Evolutionary conservation across 2,113 vertebrate species (phyloP).

Genomic region (Eolophus roseicapilla): DNA sequence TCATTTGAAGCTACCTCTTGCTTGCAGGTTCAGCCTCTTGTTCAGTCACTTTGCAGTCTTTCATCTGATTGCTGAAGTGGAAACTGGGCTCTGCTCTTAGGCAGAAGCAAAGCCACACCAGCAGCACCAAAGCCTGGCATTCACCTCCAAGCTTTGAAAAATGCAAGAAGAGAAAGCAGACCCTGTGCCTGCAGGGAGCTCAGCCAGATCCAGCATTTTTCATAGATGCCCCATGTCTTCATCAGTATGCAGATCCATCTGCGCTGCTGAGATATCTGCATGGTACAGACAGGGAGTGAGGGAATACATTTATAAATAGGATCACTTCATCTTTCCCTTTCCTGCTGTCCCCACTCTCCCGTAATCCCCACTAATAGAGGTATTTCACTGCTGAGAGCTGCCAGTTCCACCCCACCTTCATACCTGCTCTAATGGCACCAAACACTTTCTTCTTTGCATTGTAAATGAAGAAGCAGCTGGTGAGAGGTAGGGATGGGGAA

Average conservation of each 20-base stretch:
- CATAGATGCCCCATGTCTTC: slow-evolving; percentile 43
- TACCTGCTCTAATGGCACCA: not conserved
- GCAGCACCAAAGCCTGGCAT: not conserved
- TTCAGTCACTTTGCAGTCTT: not conserved
- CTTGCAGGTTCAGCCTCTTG: not conserved
- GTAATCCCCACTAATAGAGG: not conserved
- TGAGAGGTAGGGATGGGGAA: not conserved
- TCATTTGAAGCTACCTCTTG: not conserved
- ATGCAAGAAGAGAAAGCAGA: not conserved
- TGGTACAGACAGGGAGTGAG: slow-evolving; percentile 30
- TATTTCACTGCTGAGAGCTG: not conserved
- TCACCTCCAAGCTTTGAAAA: slow-evolving; percentile 20
- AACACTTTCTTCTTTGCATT: not conserved
- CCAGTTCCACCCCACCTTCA: not conserved
- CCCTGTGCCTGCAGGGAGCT: slow-evolving; percentile 12
- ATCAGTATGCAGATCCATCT: slow-evolving; percentile 63
- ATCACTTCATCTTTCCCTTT: slow-evolving; percentile 43
- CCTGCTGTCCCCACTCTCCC: not conserved
- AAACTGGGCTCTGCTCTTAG: not conserved
- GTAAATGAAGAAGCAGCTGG: not conserved
- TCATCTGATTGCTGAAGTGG: not conserved
- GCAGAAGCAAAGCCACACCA: not conserved
- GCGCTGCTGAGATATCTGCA: slow-evolving; percentile 52
- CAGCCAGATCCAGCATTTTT: slow-evolving; percentile 33
- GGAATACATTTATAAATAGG: slow-evolving; percentile 57